These are phyloP conservation scores for Spilogale gracilis DNA, from an alignment of 2,113 vertebrate genomes.

Conservation along the genomic window DNA sequence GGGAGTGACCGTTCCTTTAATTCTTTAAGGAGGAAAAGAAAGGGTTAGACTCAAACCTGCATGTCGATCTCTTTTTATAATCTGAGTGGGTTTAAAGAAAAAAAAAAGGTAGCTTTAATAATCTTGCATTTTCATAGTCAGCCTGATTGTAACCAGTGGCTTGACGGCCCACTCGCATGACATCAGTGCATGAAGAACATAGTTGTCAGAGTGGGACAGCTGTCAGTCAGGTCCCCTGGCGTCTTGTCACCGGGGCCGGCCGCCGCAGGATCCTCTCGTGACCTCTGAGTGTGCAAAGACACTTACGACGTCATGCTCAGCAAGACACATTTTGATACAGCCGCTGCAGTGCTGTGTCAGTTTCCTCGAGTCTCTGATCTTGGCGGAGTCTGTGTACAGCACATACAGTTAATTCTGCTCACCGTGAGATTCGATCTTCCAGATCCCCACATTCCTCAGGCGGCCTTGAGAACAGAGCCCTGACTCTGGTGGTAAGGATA, in stretches of 20 bases:
- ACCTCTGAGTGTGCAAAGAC: conserved; percentile 44
- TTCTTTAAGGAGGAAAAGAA: not conserved
- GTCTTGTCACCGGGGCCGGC: not conserved
- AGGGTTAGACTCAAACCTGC: not conserved
- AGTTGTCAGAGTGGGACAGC: not conserved
- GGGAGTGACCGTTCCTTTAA: not conserved
- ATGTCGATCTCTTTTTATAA: conserved; percentile 14
- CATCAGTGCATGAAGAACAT: not conserved
- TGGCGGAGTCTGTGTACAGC: not conserved
- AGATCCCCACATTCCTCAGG: not conserved
- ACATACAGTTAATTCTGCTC: not conserved
- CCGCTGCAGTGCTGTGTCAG: not conserved
- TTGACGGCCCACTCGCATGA: not conserved
- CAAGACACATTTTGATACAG: not conserved
- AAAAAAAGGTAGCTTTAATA: not conserved
- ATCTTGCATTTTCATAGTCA: not conserved
- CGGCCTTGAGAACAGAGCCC: not conserved
- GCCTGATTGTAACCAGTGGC: not conserved
- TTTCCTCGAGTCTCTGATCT: not conserved
- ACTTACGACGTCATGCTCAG: not conserved
- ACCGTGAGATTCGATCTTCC: not conserved
- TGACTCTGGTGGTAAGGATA: not conserved
- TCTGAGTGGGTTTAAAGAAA: not conserved
- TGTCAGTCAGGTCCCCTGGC: not conserved
- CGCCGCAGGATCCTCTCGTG: conserved; percentile 40